Evolutionary conservation across 2,888 invertebrate genomes (phyloP), one percentile per base, ranked within the genome.

Genomic region (Gisinianus flammeolus): DNA sequence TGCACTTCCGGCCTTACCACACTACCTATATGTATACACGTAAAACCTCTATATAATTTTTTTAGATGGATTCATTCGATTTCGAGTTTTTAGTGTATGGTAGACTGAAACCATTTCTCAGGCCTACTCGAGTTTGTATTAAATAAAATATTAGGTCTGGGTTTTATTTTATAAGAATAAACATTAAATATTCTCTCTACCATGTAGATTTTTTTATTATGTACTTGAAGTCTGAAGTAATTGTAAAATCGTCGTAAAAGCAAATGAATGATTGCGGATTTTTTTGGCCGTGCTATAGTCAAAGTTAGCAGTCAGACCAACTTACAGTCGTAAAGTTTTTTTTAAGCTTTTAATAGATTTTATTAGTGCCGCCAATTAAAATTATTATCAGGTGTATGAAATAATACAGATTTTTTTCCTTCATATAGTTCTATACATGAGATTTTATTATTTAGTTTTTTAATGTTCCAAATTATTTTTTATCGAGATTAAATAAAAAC

Each of bases 1-100:
- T 77, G 76, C 69, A 77, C 76, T 77, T 77, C 76, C 76, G 76
- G 76, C 58, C 68, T 68, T 77, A 68, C 35, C 33, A 30, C 73
- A 62, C 62, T 70, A 70, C 70, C 52, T 70, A n/a, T n/a, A n/a
- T 35, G 31, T 33, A 33, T 35, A 35, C 35, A n/a, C n/a, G n/a
- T n/a, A n/a, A n/a, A n/a, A 35, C 35, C 35, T 35, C 12, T 35
- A 35, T 5, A 8, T 35, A 35, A 35, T 5, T 26, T 62, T 62
- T 62, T 26, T 62, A 62, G 62, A 62, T 62, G 62, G 62, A 22
- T 62, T 54, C n/a, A 54, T 54, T 22, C 62, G 62, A 62, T 62
- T 62, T 62, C 6, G 4, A 24, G 62, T 24, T 62, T 35, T 35
- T 35, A 35, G 35, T 5, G 12, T 35, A 35, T 8, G 54, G 54